Evolutionary conservation across 2,797 vertebrate genomes (phyloP).

Genomic region (Rhynchonycteris naso): DNA sequence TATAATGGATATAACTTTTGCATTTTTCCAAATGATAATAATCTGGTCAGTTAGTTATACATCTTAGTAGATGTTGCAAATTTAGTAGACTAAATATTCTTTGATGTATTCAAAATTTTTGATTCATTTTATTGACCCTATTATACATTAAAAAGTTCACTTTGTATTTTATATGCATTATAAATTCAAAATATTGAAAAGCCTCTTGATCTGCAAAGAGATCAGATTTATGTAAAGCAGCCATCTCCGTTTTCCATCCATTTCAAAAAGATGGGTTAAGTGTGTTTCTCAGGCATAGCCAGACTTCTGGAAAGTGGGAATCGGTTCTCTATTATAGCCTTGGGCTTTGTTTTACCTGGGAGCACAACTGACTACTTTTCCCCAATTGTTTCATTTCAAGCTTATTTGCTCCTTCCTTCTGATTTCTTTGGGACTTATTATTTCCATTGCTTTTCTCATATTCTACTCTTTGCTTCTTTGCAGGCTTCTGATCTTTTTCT

Average conservation of each 20-base stretch:
- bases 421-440: neutral
- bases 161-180: constrained; percentile 29
- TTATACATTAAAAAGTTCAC: neutral
- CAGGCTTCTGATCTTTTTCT: neutral
- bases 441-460: neutral
- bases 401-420: neutral
- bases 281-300: constrained; percentile 20
- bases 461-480: neutral
- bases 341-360: neutral
- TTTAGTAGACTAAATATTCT: neutral
- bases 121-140: constrained; percentile 39
- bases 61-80: neutral
- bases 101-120: constrained; percentile 43
- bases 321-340: neutral
- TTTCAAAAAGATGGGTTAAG: constrained; percentile 31
- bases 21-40: constrained; percentile 10
- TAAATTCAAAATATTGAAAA: constrained; percentile 57
- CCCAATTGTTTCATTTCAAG: neutral
- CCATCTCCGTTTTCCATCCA: constrained; percentile 19
- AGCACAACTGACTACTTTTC: neutral
- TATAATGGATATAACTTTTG: constrained; percentile 23
- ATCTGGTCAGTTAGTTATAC: neutral
- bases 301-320: constrained; percentile 44
- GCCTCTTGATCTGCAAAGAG: neutral
- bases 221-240: constrained; percentile 39